phyloP scores from a whole-genome alignment of 1,140 invertebrate species.

The Cheumatopsyche charites region DNA sequence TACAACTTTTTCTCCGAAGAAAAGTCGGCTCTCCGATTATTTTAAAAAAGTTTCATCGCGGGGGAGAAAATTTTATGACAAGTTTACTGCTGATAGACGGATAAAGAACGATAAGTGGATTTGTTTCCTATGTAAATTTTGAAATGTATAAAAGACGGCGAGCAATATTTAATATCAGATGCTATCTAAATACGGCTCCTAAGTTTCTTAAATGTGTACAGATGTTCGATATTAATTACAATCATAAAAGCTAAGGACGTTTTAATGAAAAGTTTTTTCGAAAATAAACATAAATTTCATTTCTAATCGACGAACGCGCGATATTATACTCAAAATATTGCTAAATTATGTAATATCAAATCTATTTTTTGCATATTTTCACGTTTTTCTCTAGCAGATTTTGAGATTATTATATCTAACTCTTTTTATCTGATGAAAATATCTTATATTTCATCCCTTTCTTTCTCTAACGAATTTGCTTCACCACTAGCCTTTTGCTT shows the following conservation, averaged over 20 bases:
- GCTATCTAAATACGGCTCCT: no score
- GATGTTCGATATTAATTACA: no score
- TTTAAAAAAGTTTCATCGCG: conserved; percentile 45
- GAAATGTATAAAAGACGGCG: conserved; percentile 17
- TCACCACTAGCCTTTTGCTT: neutral
- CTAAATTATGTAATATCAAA: neutral
- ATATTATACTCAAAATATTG: no score
- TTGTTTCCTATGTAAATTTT: conserved; percentile 49
- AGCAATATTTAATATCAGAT: no score
- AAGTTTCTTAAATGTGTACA: no score
- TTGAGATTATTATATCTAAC: neutral
- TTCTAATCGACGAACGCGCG: neutral
- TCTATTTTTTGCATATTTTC: conserved; percentile 10
- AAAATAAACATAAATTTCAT: neutral
- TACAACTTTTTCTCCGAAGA: conserved; percentile 37
- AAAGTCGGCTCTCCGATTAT: conserved; percentile 42
- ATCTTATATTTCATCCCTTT: neutral
- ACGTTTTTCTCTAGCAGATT: neutral
- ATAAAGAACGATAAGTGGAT: conserved; percentile 49
- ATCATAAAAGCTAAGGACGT: no score
- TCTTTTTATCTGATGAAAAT: neutral
- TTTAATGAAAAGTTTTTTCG: neutral
- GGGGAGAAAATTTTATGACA: conserved; percentile 46
- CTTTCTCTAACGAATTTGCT: neutral
- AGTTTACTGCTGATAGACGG: conserved; percentile 49